Evolutionary conservation across 2,888 invertebrate genomes (phyloP), one percentile per base, ranked within the genome.

Genomic region (Habrosyne pyritoides): DNA sequence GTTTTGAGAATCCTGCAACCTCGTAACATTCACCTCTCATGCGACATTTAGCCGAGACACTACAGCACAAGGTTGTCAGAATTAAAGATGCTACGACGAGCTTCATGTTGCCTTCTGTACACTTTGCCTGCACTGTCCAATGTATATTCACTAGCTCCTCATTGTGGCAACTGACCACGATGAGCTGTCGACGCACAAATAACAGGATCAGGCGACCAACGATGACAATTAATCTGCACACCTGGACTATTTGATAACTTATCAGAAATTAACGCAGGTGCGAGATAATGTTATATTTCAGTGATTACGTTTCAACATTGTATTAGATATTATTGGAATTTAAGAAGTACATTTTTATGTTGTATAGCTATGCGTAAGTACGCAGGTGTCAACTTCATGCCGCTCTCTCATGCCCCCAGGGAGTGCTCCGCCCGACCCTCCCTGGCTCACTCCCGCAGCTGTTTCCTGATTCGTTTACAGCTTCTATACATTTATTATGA

Each of bases 221-320:
- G 60, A 42, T 53, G 36, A 57, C 61, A 70, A 69, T 67, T 69
- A 74, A 73, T 76, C 71, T 70, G 66, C 61, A 57, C 64, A 61
- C 59, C 66, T 64, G 63, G 68, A 18, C 26, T 24, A 14, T 68
- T 68, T 67, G 85, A 88, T 88, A 87, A 57, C 65, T 57, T 87
- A 89, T 87, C 84, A 64, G 56, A 75, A 82, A 78, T 77, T 76
- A 77, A 74, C 69, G 77, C 87, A 88, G 87, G 87, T 88, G 86
- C 67, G 53, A 63, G 86, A 86, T 88, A 83, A 77, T 62, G 42
- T 59, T 54, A 51, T 56, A 59, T 58, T 61, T 61, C 55, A 55
- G 53, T 68, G 61, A 73, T 68, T 56, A 66, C 53, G 26, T 42
- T 18, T 8, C 18, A 49, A 54, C 56, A 26, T 48, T 50, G 36